Base-by-base conservation (phyloP, 23 tunicate genomes). In the Clavelina lepadiformis region DNA sequence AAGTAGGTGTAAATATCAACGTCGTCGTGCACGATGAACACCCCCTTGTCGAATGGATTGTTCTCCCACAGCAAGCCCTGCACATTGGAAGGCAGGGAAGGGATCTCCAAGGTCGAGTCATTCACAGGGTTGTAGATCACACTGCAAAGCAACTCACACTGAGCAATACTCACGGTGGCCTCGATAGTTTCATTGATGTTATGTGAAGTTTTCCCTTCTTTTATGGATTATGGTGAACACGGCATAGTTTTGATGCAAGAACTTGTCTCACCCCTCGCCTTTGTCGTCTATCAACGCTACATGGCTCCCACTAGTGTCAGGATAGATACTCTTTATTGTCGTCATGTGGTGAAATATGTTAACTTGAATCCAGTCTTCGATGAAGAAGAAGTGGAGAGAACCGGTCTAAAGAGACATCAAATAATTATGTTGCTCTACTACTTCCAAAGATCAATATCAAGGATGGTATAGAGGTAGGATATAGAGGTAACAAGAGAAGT, bases 281-380 rank as follows among this genome's bases (percentile, higher is more conserved):
- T 74, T 86, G 45, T 89, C 83, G 70, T 89, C 97, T 2, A 89
- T 62, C 21, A 89, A 56, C 31, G 69, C 97, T 3, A 89, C 55
- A 46, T 85, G 75, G 23, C 84, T 67, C 3, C 97, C 97, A 46
- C 78, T 46, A 33, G 47, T 50, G 57, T 89, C 85, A 15, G 81
- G 88, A 58, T 81, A 57, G 32, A 89, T 64, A 38, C 64, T 62
- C 25, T 80, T 56, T 23, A 89, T 81, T 31, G 58, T 74, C 5
- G 60, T 61, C 0, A 79, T 58, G 63, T 89, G 97, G 23, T 72
- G 58, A 37, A 36, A 89, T 8, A 59, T 65, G 50, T 89, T 81
- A 35, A 89, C 97, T 47, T 81, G 79, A 19, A 54, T 28, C 97
- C 97, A 89, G 46, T 81, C 97, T 63, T 81, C 88, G 47, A 89